These are phyloP conservation scores for Drosophila tropicalis DNA, from an alignment of 1,140 invertebrate species.

Conservation along the genomic window DNA sequence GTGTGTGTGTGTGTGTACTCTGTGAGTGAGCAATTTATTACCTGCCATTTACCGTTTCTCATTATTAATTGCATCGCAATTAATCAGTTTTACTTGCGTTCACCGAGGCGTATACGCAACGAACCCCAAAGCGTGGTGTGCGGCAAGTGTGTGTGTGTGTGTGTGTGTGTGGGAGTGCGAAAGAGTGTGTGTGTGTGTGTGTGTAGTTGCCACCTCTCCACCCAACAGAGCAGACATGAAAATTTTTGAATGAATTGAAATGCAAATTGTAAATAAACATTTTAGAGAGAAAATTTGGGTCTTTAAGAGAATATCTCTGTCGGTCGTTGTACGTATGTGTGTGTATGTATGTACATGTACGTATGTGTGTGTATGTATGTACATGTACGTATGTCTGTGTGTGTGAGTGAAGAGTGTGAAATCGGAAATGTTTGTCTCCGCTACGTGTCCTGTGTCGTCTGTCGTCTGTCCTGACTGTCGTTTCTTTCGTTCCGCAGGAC, in stretches of 20 bases:
- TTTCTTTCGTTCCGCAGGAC: conserved; percentile 40
- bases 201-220: neutral
- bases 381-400: too few species aligned
- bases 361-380: too few species aligned
- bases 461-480: conserved; percentile 13
- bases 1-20: conserved; percentile 10
- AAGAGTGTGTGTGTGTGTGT: neutral
- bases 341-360: neutral
- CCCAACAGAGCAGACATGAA: conserved; percentile 1
- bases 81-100: conserved; percentile 76
- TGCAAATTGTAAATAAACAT: conserved; percentile 76
- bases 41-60: conserved; percentile 76
- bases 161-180: neutral
- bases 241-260: conserved; percentile 71
- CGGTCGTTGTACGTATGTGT: neutral
- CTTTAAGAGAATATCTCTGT: conserved; percentile 43
- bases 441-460: conserved; percentile 27
- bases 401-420: conserved; percentile 51
- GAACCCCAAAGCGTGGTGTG: neutral
- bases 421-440: conserved; percentile 67
- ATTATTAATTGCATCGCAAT: conserved; percentile 76
- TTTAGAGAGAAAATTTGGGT: conserved; percentile 34
- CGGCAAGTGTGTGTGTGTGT: neutral
- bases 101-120: conserved; percentile 71
- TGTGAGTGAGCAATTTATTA: conserved; percentile 67